A percentile compares a stretch with the other conserved stretches of the same genome.
phyloP scores from a whole-genome alignment of 2,888 invertebrate species.

The Dicycla oo region DNA sequence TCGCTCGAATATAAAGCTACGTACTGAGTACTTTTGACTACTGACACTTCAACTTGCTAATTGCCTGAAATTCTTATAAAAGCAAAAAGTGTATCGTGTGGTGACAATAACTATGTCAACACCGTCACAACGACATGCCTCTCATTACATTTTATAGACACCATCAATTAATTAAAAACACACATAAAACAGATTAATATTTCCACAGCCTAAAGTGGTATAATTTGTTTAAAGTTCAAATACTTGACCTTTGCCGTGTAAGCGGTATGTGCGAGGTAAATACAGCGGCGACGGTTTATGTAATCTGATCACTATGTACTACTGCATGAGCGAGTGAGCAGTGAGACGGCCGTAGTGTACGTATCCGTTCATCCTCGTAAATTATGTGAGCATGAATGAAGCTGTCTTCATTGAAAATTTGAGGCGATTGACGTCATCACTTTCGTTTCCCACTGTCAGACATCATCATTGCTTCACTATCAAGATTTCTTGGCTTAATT shows the following conservation, averaged over 20 bases:
- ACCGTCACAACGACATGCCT: background rate
- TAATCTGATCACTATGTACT: background rate
- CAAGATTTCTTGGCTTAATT: background rate
- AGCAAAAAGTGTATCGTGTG: background rate
- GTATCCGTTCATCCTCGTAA: background rate
- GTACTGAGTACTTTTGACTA: too few species aligned
- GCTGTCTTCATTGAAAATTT: slow-evolving; percentile 9
- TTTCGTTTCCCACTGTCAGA: background rate
- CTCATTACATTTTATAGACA: slow-evolving; percentile 21
- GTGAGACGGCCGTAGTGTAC: background rate
- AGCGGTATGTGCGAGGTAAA: slow-evolving; percentile 10
- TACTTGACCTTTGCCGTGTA: slow-evolving; percentile 48
- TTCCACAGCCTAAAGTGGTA: slow-evolving; percentile 29
- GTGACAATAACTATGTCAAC: background rate
- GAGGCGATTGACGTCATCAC: background rate
- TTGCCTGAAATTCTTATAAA: background rate
- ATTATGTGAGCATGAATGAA: slow-evolving; percentile 27
- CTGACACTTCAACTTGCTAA: background rate
- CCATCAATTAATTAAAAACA: slow-evolving; percentile 25
- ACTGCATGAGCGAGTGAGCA: slow-evolving; percentile 11
- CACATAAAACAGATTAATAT: slow-evolving; percentile 30
- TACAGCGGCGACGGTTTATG: background rate
- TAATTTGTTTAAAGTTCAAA: slow-evolving; percentile 64
- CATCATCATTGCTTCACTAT: background rate
- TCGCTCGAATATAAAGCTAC: background rate